Conservation (phyloP, 2,888 invertebrate genomes). For the Eulithis prunata region DNA sequence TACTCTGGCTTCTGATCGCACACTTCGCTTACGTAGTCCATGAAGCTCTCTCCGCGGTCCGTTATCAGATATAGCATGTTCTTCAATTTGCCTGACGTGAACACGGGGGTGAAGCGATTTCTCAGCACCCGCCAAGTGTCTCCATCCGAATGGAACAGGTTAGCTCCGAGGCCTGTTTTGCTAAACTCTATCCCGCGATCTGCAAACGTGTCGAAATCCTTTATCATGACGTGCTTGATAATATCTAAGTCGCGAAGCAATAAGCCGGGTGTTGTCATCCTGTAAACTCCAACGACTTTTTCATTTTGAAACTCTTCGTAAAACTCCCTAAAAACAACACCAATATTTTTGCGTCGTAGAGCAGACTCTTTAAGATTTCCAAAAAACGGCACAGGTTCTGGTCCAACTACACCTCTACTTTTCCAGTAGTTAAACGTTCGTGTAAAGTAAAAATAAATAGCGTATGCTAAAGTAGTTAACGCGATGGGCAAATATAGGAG, state of each 20-base stretch:
- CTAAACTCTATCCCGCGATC: slow-evolving; percentile 60
- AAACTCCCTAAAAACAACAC: slow-evolving; percentile 21
- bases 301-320: slow-evolving; percentile 57
- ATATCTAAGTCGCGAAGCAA: slow-evolving; percentile 61
- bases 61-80: slow-evolving; percentile 59
- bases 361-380: slow-evolving; percentile 55
- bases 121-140: slow-evolving; percentile 60
- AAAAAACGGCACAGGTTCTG: slow-evolving; percentile 53
- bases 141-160: slow-evolving; percentile 60
- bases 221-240: slow-evolving; percentile 61
- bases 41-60: slow-evolving; percentile 45
- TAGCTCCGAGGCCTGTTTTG: slow-evolving; percentile 55
- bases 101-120: slow-evolving; percentile 58
- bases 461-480: slow-evolving; percentile 11
- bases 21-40: slow-evolving; percentile 38
- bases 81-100: slow-evolving; percentile 64
- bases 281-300: slow-evolving; percentile 62
- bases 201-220: slow-evolving; percentile 59
- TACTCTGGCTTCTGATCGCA: slow-evolving; percentile 43
- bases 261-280: slow-evolving; percentile 56
- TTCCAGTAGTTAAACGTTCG: slow-evolving; percentile 62
- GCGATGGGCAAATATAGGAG: slow-evolving; percentile 1
- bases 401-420: slow-evolving; percentile 51
- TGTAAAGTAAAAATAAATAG: slow-evolving; percentile 54
- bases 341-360: slow-evolving; percentile 4